A percentile compares a stretch with the other conserved stretches of the same genome.
phyloP scores from a whole-genome alignment of 1,140 invertebrate species.

The Zaprionus taronus region DNA sequence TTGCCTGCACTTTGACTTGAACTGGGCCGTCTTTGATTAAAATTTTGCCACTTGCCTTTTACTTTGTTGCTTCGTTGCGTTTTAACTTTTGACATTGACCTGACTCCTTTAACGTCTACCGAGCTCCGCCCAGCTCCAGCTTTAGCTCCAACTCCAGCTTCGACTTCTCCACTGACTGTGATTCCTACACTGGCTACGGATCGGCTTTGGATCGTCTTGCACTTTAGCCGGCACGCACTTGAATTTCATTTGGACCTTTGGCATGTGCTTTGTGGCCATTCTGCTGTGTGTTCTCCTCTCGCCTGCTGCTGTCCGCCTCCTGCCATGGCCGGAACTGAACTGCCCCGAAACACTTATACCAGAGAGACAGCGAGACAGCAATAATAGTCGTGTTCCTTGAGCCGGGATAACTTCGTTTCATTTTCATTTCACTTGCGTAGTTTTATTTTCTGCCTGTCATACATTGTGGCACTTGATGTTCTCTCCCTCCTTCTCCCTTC shows the following conservation, averaged over 20 bases:
- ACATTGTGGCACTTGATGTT: constrained; percentile 59
- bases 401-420: constrained; percentile 73
- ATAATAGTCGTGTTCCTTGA: constrained; percentile 67
- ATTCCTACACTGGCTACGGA: not conserved
- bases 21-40: constrained; percentile 65
- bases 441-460: constrained; percentile 41
- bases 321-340: constrained; percentile 24
- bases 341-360: constrained; percentile 57
- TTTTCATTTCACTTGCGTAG: constrained; percentile 62
- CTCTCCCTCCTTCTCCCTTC: not conserved
- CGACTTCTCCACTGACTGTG: not conserved
- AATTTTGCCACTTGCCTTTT: constrained; percentile 74
- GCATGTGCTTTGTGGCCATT: constrained; percentile 48
- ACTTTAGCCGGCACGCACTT: constrained; percentile 61
- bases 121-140: not conserved
- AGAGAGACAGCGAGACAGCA: constrained; percentile 37
- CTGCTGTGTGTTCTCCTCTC: not conserved
- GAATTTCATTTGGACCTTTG: constrained; percentile 56
- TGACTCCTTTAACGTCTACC: not conserved
- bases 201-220: constrained; percentile 55
- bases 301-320: constrained; percentile 1
- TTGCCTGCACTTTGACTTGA: constrained; percentile 54
- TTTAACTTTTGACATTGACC: constrained; percentile 74
- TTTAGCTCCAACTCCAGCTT: not conserved
- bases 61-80: constrained; percentile 41